phyloP scores from a whole-genome alignment of 2,888 invertebrate genomes.

The Eupithecia subfuscata region DNA sequence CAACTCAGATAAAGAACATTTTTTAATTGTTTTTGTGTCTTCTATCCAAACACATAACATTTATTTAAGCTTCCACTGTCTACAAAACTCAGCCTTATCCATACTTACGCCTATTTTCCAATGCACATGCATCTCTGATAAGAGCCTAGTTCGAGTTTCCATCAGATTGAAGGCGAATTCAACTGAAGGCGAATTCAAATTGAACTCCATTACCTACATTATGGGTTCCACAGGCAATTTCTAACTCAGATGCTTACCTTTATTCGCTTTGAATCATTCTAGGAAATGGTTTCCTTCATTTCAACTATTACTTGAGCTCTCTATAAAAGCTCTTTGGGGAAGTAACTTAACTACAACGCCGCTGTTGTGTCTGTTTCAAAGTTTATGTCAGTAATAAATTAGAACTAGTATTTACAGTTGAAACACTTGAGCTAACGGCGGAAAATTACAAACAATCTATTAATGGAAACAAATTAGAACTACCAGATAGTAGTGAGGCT shows the following conservation, averaged over 20 bases:
- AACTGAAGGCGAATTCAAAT: no score
- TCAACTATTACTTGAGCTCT: not conserved
- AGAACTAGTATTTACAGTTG: no score
- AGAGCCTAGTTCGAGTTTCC: not conserved
- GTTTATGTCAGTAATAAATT: not conserved
- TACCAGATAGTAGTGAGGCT: no score
- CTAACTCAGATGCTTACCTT: slow-evolving; percentile 5
- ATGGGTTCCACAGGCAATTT: slow-evolving; percentile 24
- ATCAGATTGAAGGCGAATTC: slow-evolving; percentile 24
- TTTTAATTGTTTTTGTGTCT: no score
- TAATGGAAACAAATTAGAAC: no score
- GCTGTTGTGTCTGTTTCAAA: not conserved
- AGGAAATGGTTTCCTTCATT: not conserved
- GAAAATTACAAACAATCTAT: no score
- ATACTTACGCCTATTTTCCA: slow-evolving; percentile 6
- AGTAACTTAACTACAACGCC: not conserved
- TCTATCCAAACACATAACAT: no score
- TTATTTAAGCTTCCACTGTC: not conserved
- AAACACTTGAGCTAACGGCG: no score
- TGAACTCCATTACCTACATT: slow-evolving; percentile 21
- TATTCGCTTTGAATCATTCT: not conserved
- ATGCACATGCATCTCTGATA: slow-evolving; percentile 21
- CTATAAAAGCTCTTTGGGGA: not conserved
- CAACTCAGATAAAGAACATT: no score
- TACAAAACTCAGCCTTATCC: not conserved